A percentile compares a stretch with the other conserved stretches of the same genome.
Conservation (phyloP, 2,113 vertebrate genomes). For the Rana temporaria region DNA sequence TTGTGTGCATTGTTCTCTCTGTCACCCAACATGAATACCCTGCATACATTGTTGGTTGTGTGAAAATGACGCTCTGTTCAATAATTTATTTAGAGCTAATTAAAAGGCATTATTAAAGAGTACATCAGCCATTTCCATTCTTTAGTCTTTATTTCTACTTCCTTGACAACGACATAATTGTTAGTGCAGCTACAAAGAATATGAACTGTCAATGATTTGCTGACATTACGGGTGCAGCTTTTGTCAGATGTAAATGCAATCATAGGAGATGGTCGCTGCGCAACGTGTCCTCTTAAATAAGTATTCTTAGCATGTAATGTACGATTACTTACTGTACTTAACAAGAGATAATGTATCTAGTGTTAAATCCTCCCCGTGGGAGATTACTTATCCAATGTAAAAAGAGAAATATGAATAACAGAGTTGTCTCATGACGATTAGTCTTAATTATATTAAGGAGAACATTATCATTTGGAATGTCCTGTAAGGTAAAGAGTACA, state of each 20-base stretch:
- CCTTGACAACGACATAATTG: slow-evolving; percentile 26
- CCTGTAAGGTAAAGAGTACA: slow-evolving; percentile 14
- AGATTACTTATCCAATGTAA: slow-evolving; percentile 41
- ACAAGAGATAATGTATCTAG: slow-evolving; percentile 30
- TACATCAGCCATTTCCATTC: slow-evolving; percentile 14
- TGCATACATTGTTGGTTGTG: slow-evolving; percentile 6
- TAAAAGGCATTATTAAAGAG: slow-evolving; percentile 50
- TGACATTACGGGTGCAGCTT: slow-evolving; percentile 22
- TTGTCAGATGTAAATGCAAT: slow-evolving; percentile 24
- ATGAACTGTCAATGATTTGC: slow-evolving; percentile 22
- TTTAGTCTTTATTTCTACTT: slow-evolving; percentile 14
- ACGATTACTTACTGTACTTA: slow-evolving; percentile 39
- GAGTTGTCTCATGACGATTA: not conserved
- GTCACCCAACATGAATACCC: not conserved
- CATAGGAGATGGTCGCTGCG: slow-evolving; percentile 7
- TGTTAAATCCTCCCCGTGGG: slow-evolving; percentile 31
- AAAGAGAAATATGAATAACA: slow-evolving; percentile 20
- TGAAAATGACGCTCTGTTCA: slow-evolving; percentile 44
- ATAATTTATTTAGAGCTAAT: slow-evolving; percentile 55
- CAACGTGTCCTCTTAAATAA: not conserved
- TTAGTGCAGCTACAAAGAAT: slow-evolving; percentile 33
- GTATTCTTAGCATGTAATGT: not conserved
- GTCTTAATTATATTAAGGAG: slow-evolving; percentile 21
- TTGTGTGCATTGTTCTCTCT: not conserved
- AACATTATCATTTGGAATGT: slow-evolving; percentile 7